phyloP scores from a whole-genome alignment of 2,888 invertebrate species.

The Phengaris alcon region DNA sequence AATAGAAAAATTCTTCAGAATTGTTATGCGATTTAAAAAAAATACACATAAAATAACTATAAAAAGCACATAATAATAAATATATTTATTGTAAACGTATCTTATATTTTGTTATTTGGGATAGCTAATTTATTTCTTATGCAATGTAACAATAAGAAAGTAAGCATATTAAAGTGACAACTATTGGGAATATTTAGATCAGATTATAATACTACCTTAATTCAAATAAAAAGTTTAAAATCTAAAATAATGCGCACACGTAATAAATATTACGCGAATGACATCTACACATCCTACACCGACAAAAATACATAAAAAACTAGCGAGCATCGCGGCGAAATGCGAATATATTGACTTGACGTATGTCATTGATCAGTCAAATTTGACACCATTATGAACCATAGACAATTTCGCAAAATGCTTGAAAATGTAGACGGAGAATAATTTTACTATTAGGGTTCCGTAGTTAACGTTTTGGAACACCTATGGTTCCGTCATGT shows the following conservation, averaged over 20 bases:
- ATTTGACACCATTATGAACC: neutral
- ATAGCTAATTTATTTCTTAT: too few species aligned
- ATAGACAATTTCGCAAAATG: neutral
- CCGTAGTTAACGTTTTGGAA: too few species aligned
- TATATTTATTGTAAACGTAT: too few species aligned
- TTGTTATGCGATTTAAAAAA: too few species aligned
- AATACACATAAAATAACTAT: too few species aligned
- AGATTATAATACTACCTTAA: neutral
- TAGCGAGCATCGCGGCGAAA: constrained; percentile 40
- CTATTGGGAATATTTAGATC: neutral
- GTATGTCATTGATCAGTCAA: neutral
- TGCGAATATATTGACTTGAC: neutral
- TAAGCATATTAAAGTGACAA: neutral
- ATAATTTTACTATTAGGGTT: too few species aligned
- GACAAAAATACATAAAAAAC: constrained; percentile 56
- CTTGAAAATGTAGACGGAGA: too few species aligned
- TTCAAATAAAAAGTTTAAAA: neutral
- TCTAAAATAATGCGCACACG: neutral
- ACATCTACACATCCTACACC: constrained; percentile 31
- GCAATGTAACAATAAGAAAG: neutral
- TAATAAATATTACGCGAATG: neutral
- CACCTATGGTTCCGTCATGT: too few species aligned
- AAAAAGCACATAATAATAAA: too few species aligned
- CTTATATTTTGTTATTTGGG: too few species aligned
- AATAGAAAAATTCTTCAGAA: too few species aligned